phyloP scores from a whole-genome alignment of 2,888 invertebrate genomes.

The Chrysodeixis includens region DNA sequence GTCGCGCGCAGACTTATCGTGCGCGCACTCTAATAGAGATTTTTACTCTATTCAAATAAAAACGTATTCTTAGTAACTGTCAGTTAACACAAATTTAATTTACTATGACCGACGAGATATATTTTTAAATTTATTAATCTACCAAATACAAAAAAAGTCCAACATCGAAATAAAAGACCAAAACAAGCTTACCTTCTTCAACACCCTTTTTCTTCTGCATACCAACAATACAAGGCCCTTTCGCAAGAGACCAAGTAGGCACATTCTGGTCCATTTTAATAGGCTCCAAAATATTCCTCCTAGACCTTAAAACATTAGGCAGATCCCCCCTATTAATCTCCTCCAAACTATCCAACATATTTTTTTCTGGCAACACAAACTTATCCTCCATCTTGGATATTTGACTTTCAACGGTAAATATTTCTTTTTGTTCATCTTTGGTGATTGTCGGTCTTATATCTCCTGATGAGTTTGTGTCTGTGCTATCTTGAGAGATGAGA shows the following conservation, averaged over 20 bases:
- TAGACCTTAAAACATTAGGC: slow-evolving; percentile 75
- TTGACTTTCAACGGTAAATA: slow-evolving; percentile 81
- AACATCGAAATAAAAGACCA: slow-evolving; percentile 2
- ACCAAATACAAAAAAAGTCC: no score
- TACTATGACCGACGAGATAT: no score
- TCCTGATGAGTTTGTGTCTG: slow-evolving; percentile 81
- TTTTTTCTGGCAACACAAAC: slow-evolving; percentile 39
- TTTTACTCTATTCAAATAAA: no score
- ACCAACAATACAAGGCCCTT: slow-evolving; percentile 80
- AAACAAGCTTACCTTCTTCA: slow-evolving; percentile 59
- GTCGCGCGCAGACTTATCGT: no score
- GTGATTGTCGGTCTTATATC: slow-evolving; percentile 79
- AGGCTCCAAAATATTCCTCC: slow-evolving; percentile 83
- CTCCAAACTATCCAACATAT: slow-evolving; percentile 47
- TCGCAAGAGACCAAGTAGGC: slow-evolving; percentile 85
- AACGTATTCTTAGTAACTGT: no score
- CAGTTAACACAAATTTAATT: no score
- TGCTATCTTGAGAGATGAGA: slow-evolving; percentile 76
- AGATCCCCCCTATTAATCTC: slow-evolving; percentile 68
- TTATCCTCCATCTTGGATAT: slow-evolving; percentile 73
- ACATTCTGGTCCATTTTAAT: slow-evolving; percentile 76
- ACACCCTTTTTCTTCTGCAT: slow-evolving; percentile 74
- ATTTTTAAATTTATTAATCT: no score
- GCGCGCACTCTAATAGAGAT: no score
- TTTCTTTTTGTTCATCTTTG: slow-evolving; percentile 65